These are phyloP conservation scores for Agelastica alni DNA, from an alignment of 2,888 invertebrate genomes.

Conservation along the genomic window DNA sequence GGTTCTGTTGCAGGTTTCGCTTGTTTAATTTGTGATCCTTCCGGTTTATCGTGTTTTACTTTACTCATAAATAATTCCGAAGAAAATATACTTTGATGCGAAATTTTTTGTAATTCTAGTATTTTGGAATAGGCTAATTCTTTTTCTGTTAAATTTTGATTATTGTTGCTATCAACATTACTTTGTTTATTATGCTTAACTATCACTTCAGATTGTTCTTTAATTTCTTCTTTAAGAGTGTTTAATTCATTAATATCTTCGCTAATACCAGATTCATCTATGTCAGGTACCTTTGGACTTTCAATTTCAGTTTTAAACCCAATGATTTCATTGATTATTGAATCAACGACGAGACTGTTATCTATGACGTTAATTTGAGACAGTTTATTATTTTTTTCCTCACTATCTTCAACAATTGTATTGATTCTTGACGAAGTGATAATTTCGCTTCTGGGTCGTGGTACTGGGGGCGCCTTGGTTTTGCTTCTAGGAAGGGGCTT, in stretches of 20 bases:
- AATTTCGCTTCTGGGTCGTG: conserved; percentile 29
- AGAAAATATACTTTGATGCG: conserved; percentile 29
- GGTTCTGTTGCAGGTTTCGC: not conserved
- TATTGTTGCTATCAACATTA: conserved; percentile 2
- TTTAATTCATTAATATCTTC: conserved; percentile 1
- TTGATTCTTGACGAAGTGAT: conserved; percentile 12
- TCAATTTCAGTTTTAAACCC: not conserved
- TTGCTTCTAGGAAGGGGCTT: conserved; percentile 43
- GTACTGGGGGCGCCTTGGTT: conserved; percentile 36
- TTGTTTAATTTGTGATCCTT: not conserved
- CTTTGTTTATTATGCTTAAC: not conserved
- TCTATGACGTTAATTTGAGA: not conserved
- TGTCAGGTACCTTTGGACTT: not conserved
- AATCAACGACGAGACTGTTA: conserved; percentile 14
- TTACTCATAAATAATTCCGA: conserved; percentile 26
- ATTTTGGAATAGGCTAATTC: conserved; percentile 14
- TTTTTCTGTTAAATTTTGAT: conserved; percentile 2
- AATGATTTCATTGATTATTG: conserved; percentile 21
- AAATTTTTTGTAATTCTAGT: conserved; percentile 20
- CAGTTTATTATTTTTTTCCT: not conserved
- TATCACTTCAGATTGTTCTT: not conserved
- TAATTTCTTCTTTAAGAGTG: not conserved
- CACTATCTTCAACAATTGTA: not conserved
- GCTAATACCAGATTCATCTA: not conserved
- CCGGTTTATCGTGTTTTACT: not conserved